Conservation (phyloP, 2,888 invertebrate species). For the Phyto melanocephala region DNA sequence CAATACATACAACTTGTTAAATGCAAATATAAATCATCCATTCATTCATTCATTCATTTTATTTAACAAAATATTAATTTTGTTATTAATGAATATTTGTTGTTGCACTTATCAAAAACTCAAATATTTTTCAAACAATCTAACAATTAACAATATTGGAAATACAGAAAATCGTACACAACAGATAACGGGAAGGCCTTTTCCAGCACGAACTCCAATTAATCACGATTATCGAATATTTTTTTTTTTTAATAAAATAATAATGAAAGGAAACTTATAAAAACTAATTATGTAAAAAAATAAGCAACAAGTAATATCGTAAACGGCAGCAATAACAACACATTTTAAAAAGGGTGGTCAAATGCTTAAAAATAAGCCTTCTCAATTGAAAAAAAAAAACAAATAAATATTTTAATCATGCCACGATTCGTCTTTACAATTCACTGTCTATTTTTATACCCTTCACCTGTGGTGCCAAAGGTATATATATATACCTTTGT, state of each 20-base stretch:
- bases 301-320: not conserved
- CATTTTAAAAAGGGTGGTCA: not conserved
- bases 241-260: conserved; percentile 4
- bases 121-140: not conserved
- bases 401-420: no score
- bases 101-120: no score
- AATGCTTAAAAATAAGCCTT: not conserved
- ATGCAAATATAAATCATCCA: no score
- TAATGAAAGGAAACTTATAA: conserved; percentile 8
- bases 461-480: no score
- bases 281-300: not conserved
- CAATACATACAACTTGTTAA: no score
- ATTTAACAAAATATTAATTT: not conserved
- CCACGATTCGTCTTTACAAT: no score
- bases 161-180: not conserved
- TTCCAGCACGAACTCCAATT: conserved; percentile 53
- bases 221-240: conserved; percentile 54
- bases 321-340: not conserved
- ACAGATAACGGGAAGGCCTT: conserved; percentile 62
- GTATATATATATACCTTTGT: no score
- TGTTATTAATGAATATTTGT: not conserved
- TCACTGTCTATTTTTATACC: no score
- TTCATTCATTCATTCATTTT: not conserved
- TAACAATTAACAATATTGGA: not conserved
- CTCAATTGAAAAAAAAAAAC: not conserved